phyloP scores from a whole-genome alignment of 2,888 invertebrate genomes.

The Lochmaea capreae region DNA sequence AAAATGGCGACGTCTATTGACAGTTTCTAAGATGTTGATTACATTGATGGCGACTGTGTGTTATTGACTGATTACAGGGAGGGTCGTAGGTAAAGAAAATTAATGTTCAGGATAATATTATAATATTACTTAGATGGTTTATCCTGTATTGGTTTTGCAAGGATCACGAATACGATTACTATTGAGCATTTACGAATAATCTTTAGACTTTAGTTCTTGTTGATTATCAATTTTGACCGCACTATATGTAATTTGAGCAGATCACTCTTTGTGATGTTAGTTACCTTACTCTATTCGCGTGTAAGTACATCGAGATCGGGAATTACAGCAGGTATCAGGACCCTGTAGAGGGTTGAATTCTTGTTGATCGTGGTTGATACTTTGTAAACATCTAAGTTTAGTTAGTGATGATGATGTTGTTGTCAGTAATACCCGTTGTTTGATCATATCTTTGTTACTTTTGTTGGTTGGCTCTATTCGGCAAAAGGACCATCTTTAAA shows the following conservation, averaged over 20 bases:
- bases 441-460: neutral
- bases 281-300: slow-evolving; percentile 5
- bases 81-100: too few species aligned
- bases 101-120: too few species aligned
- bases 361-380: slow-evolving; percentile 9
- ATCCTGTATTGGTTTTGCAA: too few species aligned
- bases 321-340: slow-evolving; percentile 11
- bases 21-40: too few species aligned
- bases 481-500: too few species aligned
- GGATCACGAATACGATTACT: too few species aligned
- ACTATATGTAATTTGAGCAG: neutral
- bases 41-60: too few species aligned
- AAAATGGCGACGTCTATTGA: too few species aligned
- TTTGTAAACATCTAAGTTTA: neutral
- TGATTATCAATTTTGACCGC: neutral
- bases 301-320: slow-evolving; percentile 8
- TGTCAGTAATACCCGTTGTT: too few species aligned
- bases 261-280: neutral
- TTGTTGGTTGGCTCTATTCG: neutral
- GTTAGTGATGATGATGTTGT: neutral
- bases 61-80: too few species aligned
- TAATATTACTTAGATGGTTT: too few species aligned
- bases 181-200: too few species aligned
- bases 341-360: neutral
- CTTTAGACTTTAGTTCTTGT: neutral